Evolutionary conservation across 2,888 invertebrate species (phyloP).

Genomic region (Hipparchia sbordonii): DNA sequence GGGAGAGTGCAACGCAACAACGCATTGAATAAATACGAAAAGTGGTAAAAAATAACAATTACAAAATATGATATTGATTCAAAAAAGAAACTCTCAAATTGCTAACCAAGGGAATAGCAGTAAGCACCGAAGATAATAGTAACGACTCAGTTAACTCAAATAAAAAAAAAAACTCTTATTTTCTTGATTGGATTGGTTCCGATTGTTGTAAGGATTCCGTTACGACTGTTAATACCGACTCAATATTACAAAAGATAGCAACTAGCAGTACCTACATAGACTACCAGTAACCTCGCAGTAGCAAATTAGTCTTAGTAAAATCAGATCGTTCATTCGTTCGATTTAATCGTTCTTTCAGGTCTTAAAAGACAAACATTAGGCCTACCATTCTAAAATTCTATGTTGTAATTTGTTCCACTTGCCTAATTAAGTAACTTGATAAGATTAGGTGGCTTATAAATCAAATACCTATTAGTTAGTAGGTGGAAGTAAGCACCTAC

Average conservation of each 20-base stretch:
- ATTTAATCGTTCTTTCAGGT: not conserved
- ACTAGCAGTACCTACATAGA: not conserved
- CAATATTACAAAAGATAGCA: not conserved
- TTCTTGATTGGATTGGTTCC: constrained; percentile 33
- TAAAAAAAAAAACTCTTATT: constrained; percentile 13
- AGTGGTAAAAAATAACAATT: no score
- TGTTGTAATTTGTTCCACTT: constrained; percentile 37
- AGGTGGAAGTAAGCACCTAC: not conserved
- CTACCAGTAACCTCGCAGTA: not conserved
- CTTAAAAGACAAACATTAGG: not conserved
- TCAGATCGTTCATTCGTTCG: no score
- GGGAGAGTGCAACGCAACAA: no score
- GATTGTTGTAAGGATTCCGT: constrained; percentile 32
- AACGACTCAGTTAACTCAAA: not conserved
- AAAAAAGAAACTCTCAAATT: not conserved
- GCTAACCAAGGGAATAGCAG: no score
- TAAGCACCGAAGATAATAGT: not conserved
- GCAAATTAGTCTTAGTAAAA: not conserved
- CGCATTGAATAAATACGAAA: no score
- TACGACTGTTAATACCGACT: constrained; percentile 20
- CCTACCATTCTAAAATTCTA: not conserved
- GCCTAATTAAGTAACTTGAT: constrained; percentile 43
- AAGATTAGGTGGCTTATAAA: constrained; percentile 37
- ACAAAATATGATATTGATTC: no score
- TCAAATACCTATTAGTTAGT: no score